A percentile compares a stretch with the other conserved stretches of the same genome.
These are phyloP conservation scores for Copidosoma floridanum DNA, from an alignment of 1,140 invertebrate species.

Conservation along the genomic window DNA sequence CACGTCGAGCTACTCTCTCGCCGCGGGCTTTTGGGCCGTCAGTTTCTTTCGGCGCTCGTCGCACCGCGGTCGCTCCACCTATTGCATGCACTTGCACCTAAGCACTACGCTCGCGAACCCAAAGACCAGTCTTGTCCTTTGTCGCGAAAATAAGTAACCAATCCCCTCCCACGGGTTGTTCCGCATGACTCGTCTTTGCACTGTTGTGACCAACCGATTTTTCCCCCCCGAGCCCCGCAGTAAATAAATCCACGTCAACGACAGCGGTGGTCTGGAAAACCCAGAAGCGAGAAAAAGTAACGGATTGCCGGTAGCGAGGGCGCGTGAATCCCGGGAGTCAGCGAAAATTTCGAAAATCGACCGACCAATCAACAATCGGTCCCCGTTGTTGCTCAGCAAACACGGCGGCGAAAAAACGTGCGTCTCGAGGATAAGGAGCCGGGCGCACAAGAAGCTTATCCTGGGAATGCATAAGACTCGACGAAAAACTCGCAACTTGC, in stretches of 20 bases:
- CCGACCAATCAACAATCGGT: background rate
- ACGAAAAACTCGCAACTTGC: constrained; percentile 21
- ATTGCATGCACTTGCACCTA: no score
- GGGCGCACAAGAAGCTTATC: constrained; percentile 8
- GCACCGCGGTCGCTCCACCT: no score
- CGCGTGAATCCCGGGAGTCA: background rate
- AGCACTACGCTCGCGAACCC: no score
- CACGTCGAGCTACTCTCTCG: no score
- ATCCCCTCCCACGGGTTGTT: background rate
- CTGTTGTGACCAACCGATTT: background rate
- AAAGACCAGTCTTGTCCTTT: no score
- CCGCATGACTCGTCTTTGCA: background rate
- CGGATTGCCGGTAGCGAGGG: background rate
- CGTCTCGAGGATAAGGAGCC: background rate
- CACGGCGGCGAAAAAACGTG: background rate
- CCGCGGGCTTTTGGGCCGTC: no score
- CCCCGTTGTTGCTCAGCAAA: background rate
- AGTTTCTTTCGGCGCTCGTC: no score
- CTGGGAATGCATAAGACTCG: constrained; percentile 28
- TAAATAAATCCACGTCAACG: no score
- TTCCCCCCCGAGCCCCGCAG: no score
- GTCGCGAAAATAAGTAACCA: no score
- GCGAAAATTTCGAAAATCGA: constrained; percentile 27
- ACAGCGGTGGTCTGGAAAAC: no score
- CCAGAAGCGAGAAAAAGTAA: no score